Base-by-base conservation (phyloP, 2,888 invertebrate genomes). In the Morpho achilles region DNA sequence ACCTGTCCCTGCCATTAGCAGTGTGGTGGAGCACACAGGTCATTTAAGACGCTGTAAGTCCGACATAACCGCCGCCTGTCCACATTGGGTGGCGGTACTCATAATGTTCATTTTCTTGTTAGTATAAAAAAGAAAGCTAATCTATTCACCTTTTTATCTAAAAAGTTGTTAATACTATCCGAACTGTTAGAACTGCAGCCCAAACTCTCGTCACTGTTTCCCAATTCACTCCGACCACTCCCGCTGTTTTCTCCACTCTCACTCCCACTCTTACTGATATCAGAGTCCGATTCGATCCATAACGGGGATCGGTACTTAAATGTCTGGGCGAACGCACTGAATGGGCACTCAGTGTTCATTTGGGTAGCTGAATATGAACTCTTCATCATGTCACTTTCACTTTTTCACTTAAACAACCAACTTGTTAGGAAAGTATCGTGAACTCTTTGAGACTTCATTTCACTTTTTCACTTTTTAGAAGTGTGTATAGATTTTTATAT, bases 231-330 rank as follows among this genome's bases (percentile, higher is more conserved):
- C 3, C 65, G 58, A 1, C 65, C 56, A 22, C 70, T 67, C 0
- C 75, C 75, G 32, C 67, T 65, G 4, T 60, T 48, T 43, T 56
- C 54, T 9, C 62, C 61, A n/a, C 59, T 56, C 10, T 48, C 62
- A 46, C 66, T 61, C 9, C 66, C 77, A 59, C 69, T 70, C 53
- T 72, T 79, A 61, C 83, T 84, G 41, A 79, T 64, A 39, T 86
- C 88, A 0, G 91, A 85, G 56, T 91, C 91, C 0, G 91, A 89
- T 58, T 91, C 89, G 39, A 91, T 87, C 91, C 91, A 91, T 41
- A 91, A 60, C 7, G 91, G 91, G 4, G 91, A 91, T 1, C 88
- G 80, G 57, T 91, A 91, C 63, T 91, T 88, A 61, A 91, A 88
- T 57, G 84, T 89, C 57, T 91, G 87, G 1, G 88, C 88, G 41